Evolutionary conservation across 2,888 invertebrate genomes (phyloP).

Genomic region (Zygaena filipendulae): DNA sequence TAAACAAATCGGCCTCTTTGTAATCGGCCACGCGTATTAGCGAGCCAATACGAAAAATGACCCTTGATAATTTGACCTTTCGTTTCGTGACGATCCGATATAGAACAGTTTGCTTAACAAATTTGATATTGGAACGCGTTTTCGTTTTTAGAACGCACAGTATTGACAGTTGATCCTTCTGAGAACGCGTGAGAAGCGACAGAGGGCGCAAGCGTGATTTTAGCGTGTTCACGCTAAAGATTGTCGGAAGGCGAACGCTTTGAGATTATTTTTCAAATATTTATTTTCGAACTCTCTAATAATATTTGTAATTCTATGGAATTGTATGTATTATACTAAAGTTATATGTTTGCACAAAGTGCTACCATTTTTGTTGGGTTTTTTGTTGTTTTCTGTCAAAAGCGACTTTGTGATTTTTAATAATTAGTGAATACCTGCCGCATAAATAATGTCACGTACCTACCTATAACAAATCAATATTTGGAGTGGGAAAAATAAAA

Average conservation of each 20-base stretch:
- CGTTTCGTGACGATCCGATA: conserved; percentile 34
- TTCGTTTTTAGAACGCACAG: conserved; percentile 23
- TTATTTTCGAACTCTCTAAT: conserved; percentile 37
- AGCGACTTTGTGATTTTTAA: too few relatives aligned
- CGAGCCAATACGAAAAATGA: conserved; percentile 27
- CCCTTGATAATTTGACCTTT: conserved; percentile 24
- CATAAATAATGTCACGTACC: too few relatives aligned
- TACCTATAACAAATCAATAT: too few relatives aligned
- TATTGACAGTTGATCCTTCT: conserved; percentile 51
- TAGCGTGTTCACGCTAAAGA: conserved; percentile 40
- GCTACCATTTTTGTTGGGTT: too few relatives aligned
- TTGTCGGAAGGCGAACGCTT: conserved; percentile 20
- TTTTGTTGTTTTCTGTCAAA: too few relatives aligned
- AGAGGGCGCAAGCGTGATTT: conserved; percentile 30
- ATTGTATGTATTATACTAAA: too few relatives aligned
- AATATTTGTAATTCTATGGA: conserved; percentile 45
- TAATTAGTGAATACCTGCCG: too few relatives aligned
- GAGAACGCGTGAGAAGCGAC: conserved; percentile 28
- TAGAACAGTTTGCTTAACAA: conserved; percentile 29
- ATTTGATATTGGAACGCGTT: conserved; percentile 29
- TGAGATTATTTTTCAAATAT: conserved; percentile 40
- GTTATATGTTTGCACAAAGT: too few relatives aligned
- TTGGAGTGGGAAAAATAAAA: too few relatives aligned
- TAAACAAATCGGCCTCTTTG: conserved; percentile 32
- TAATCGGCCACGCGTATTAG: conserved; percentile 33